These are phyloP conservation scores for Protonibea diacanthus DNA, from an alignment of 2,797 vertebrate genomes.

Conservation along the genomic window DNA sequence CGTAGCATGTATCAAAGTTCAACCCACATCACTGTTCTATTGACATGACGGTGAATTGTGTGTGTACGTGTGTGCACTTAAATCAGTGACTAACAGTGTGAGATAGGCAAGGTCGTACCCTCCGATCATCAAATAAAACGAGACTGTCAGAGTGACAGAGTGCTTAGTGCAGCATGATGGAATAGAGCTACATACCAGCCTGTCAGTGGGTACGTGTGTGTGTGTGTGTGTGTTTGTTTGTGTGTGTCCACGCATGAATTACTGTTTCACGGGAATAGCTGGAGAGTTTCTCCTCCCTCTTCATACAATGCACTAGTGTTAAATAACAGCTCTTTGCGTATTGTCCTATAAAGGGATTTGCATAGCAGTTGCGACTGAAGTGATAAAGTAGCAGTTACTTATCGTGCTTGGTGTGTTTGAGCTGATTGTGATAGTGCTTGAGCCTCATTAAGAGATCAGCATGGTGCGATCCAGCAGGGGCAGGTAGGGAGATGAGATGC, in stretches of 20 bases:
- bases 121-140: slow-evolving; percentile 73
- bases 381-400: slow-evolving; percentile 62
- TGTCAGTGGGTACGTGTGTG: slow-evolving; percentile 50
- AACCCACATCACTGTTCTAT: slow-evolving; percentile 17
- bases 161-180: slow-evolving; percentile 71
- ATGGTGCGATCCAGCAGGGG: slow-evolving; percentile 54
- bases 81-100: slow-evolving; percentile 59
- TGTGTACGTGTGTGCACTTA: slow-evolving; percentile 11
- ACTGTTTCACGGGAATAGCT: slow-evolving; percentile 6
- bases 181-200: slow-evolving; percentile 42
- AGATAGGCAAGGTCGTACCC: slow-evolving; percentile 73
- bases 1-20: slow-evolving; percentile 22
- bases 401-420: slow-evolving; percentile 71
- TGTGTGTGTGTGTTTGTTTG: slow-evolving; percentile 16
- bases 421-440: slow-evolving; percentile 67
- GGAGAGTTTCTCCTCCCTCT: neutral
- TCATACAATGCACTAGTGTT: neutral
- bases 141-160: slow-evolving; percentile 72
- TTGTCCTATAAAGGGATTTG: slow-evolving; percentile 56
- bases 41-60: slow-evolving; percentile 23
- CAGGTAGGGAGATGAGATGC: slow-evolving; percentile 64
- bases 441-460: slow-evolving; percentile 79
- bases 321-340: slow-evolving; percentile 11
- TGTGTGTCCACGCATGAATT: slow-evolving; percentile 35
- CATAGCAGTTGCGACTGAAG: slow-evolving; percentile 58